Percentiles rank a stretch among this genome's conserved stretches.
phyloP scores from a whole-genome alignment of 1,140 invertebrate species.

The Drosophila bifasciata region DNA sequence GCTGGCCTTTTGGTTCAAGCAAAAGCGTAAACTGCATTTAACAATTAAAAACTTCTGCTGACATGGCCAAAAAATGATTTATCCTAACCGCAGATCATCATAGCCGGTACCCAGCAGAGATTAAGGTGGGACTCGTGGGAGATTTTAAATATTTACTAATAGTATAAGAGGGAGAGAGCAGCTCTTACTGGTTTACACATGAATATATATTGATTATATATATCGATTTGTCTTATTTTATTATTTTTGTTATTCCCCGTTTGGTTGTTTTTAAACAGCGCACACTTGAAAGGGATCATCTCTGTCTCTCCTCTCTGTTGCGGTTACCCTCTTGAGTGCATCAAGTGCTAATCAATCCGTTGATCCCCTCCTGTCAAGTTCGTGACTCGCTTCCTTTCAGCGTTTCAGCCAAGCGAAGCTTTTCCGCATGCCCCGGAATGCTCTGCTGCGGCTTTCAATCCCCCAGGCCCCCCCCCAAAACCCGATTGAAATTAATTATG shows the following conservation, averaged over 20 bases:
- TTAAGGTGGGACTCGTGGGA: too few species aligned
- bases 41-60: constrained; percentile 48
- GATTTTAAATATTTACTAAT: too few species aligned
- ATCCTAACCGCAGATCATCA: constrained; percentile 28
- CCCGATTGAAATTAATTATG: constrained; percentile 75
- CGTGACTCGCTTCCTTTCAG: constrained; percentile 66
- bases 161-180: neutral
- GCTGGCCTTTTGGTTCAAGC: constrained; percentile 64
- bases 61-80: constrained; percentile 42
- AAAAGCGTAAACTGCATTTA: constrained; percentile 40
- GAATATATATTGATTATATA: too few species aligned
- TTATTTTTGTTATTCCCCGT: too few species aligned
- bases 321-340: constrained; percentile 14
- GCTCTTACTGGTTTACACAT: neutral
- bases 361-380: constrained; percentile 43
- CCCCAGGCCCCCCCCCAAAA: constrained; percentile 5
- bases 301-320: too few species aligned
- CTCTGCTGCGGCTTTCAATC: neutral
- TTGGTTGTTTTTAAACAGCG: constrained; percentile 9
- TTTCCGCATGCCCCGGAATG: constrained; percentile 69
- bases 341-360: constrained; percentile 15
- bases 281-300: constrained; percentile 5
- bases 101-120: too few species aligned
- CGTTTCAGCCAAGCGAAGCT: constrained; percentile 17
- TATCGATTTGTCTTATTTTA: too few species aligned